Percentiles rank a stretch among this genome's conserved stretches.
Evolutionary conservation across 2,113 vertebrate genomes (phyloP).

Genomic region (Hydrochoerus hydrochaeris): DNA sequence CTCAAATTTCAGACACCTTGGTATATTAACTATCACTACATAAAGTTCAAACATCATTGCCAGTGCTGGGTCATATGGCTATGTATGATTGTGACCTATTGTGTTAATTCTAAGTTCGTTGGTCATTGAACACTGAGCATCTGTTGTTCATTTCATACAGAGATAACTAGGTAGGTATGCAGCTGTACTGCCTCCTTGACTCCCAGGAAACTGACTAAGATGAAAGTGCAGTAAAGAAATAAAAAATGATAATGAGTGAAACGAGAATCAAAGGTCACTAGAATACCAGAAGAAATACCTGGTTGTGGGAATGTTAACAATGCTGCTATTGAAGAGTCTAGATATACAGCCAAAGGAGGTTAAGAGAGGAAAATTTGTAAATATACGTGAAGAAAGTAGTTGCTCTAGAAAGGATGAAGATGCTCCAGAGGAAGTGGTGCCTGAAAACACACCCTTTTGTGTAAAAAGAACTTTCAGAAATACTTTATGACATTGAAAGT

Average conservation of each 20-base stretch:
- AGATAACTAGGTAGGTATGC: not conserved
- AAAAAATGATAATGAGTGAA: not conserved
- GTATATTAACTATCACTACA: not conserved
- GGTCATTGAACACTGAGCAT: not conserved
- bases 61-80: not conserved
- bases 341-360: not conserved
- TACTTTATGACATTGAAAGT: not conserved
- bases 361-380: not conserved
- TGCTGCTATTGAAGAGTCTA: not conserved
- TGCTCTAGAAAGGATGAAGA: not conserved
- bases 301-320: not conserved
- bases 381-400: not conserved
- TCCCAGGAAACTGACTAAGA: not conserved
- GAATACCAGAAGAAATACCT: not conserved
- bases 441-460: not conserved
- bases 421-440: not conserved
- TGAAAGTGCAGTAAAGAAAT: not conserved
- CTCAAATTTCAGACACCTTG: not conserved
- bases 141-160: not conserved
- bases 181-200: not conserved
- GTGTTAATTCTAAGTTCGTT: not conserved
- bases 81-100: not conserved
- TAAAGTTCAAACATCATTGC: not conserved
- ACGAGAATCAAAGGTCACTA: not conserved
- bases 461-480: conserved; percentile 38